phyloP scores from a whole-genome alignment of 2,888 invertebrate genomes.

The Stomorhina lunata region DNA sequence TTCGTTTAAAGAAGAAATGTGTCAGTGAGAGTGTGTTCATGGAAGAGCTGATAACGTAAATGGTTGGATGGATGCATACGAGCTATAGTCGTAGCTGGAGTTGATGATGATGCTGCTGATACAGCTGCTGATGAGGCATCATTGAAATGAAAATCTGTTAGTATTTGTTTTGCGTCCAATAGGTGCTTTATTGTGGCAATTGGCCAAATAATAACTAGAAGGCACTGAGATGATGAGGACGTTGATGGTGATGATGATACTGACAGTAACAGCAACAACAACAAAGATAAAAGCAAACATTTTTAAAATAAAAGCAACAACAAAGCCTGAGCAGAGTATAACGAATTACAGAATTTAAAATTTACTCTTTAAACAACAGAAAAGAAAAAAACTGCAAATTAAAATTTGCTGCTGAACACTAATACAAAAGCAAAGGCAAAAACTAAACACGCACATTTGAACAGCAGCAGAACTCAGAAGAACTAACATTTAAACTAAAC shows the following conservation, averaged over 20 bases:
- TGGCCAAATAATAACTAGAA: slow-evolving; percentile 51
- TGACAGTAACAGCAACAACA: not conserved
- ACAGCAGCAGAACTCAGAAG: not conserved
- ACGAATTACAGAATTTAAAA: slow-evolving; percentile 26
- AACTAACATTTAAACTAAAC: slow-evolving; percentile 15
- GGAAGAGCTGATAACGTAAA: not conserved
- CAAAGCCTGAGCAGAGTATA: slow-evolving; percentile 4
- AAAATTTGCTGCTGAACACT: not conserved
- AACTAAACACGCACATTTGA: slow-evolving; percentile 3
- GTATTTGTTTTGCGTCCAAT: not conserved
- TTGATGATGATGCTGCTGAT: not conserved
- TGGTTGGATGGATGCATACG: not conserved
- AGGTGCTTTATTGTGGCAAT: slow-evolving; percentile 55
- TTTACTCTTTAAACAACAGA: not conserved
- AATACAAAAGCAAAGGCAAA: not conserved
- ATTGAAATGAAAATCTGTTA: slow-evolving; percentile 4
- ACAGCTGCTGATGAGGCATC: not conserved
- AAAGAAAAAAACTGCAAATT: not conserved
- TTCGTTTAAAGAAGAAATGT: not conserved
- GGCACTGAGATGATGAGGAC: slow-evolving; percentile 13
- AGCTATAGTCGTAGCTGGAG: not conserved
- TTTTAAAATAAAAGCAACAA: not conserved
- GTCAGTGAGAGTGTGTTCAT: not conserved
- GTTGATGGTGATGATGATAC: not conserved
- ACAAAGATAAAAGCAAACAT: not conserved